These are phyloP conservation scores for Gallinago jamesoni DNA, from an alignment of 2,113 vertebrate genomes.

Conservation along the genomic window DNA sequence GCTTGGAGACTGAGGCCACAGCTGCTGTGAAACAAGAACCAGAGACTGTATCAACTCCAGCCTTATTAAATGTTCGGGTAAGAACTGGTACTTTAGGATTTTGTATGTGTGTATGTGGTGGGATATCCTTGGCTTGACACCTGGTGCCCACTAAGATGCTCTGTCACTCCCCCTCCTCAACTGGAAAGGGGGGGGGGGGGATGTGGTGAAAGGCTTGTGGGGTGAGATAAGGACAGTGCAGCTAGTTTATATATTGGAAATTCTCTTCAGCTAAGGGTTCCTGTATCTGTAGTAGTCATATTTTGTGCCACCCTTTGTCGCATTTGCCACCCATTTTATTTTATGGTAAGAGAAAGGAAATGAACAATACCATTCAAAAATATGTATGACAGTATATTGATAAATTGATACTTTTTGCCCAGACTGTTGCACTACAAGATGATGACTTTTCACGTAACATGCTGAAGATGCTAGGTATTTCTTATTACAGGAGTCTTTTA, in stretches of 20 bases:
- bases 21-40: constrained; percentile 78
- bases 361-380: background rate
- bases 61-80: constrained; percentile 90
- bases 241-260: background rate
- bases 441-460: too few relatives aligned
- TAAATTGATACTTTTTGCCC: background rate
- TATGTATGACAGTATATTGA: accelerated
- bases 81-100: constrained; percentile 13
- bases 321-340: background rate
- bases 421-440: background rate
- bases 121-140: background rate
- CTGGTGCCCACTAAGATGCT: background rate
- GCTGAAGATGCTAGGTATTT: background rate
- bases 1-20: constrained; percentile 80
- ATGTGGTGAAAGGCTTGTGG: accelerated
- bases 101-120: background rate
- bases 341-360: too few relatives aligned
- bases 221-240: background rate
- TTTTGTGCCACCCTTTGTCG: background rate
- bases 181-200: too few relatives aligned
- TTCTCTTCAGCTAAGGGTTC: background rate
- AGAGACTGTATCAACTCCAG: constrained; percentile 78
- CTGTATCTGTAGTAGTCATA: background rate
- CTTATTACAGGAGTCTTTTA: background rate
- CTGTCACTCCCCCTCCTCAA: background rate